Evolutionary conservation across 1,140 invertebrate genomes (phyloP), one percentile per base, ranked within the genome.

Genomic region (Drosophila nigromelanica): DNA sequence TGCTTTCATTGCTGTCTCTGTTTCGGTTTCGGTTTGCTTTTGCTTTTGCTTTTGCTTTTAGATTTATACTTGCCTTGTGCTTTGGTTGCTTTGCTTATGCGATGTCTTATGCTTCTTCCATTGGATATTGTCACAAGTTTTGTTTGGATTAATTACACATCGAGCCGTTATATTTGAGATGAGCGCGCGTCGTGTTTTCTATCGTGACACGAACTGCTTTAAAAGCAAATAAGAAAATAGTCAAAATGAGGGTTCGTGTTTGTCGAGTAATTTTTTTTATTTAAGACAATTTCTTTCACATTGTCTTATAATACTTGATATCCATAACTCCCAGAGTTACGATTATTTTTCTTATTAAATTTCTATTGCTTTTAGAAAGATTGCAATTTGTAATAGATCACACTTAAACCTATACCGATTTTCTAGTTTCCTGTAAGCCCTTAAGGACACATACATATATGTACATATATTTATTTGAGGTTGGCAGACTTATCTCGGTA

Each of bases 1-100:
- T 67, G 73, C 62, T 63, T 62, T 56, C 51, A 54, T 21, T 33
- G 40, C 55, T 58, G 55, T 58, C 14, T 58, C 14, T 40, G 37
- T 42, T 42, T 14, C 21, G 14, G 27, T 14, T 61, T 56, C 33
- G 43, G 40, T 64, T 42, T 55, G 37, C 33, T 54, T 51, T 58
- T 76, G 68, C 63, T 73, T 74, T 79, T 74, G 37, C 33, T 54
- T 45, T 62, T 75, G 62, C 62, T 68, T 78, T 72, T 78, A 69
- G 62, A 66, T 60, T 69, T 59, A 24, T 43, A 27, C 21, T 74
- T 64, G 59, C 59, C 45, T 70, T 68, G 27, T 70, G 37, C 62
- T 48, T 75, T 63, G 37, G 54, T 50, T 59, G 37, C 63, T 39
- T 58, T 63, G 30, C 7, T 47, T 48, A 48, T 39, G 18, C 27